These are phyloP conservation scores for Drymonia ruficornis DNA, from an alignment of 2,888 invertebrate genomes.

Conservation along the genomic window DNA sequence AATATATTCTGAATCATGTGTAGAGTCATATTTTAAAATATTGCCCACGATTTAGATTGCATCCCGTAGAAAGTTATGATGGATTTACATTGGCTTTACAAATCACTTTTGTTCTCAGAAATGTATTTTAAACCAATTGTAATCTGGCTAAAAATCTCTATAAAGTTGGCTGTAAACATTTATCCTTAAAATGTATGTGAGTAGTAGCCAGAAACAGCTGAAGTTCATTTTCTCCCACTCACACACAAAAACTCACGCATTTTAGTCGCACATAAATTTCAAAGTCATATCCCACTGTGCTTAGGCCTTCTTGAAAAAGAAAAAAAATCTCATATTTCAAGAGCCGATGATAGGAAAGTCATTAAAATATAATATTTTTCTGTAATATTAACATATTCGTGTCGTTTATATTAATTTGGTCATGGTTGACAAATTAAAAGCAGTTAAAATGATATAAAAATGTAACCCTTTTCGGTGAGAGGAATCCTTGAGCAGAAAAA, in stretches of 20 bases:
- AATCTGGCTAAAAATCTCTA: too few relatives aligned
- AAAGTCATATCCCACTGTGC: constrained; percentile 33
- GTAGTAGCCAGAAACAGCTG: neutral
- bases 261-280: constrained; percentile 20
- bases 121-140: too few relatives aligned
- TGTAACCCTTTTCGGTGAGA: constrained; percentile 26
- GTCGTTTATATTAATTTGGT: constrained; percentile 59
- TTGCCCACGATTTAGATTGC: too few relatives aligned
- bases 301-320: constrained; percentile 35
- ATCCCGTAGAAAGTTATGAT: too few relatives aligned
- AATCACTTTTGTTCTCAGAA: too few relatives aligned
- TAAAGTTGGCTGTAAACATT: too few relatives aligned
- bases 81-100: too few relatives aligned
- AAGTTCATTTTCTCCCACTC: constrained; percentile 6
- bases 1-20: too few relatives aligned
- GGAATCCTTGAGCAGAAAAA: constrained; percentile 7
- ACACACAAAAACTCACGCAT: constrained; percentile 14
- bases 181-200: too few relatives aligned
- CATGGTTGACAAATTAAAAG: constrained; percentile 72
- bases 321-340: constrained; percentile 33
- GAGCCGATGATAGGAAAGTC: constrained; percentile 31
- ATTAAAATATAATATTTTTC: constrained; percentile 39
- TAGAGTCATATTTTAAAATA: too few relatives aligned
- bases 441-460: constrained; percentile 55
- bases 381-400: constrained; percentile 59